Evolutionary conservation across 2,888 invertebrate species (phyloP), one percentile per base, ranked within the genome.

Genomic region (Agrochola macilenta): DNA sequence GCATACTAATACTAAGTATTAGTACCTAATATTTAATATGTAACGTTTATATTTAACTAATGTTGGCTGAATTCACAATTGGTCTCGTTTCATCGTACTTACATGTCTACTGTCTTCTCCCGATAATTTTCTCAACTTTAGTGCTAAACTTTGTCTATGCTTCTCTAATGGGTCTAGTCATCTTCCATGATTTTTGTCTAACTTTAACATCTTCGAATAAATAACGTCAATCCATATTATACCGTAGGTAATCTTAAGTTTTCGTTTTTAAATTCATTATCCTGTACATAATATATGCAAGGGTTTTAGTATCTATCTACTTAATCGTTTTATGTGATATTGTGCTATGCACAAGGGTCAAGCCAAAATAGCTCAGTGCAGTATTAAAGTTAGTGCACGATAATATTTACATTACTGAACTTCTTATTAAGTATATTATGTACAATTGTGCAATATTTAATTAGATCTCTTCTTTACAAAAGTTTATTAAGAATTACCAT

Each of bases 331-430:
- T 39, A 74, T 52, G 52, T 74, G 74, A 80, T 69, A 78, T 78
- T 72, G 86, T 87, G 86, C 86, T 87, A 76, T 75, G 87, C 88
- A 86, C 88, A 74, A 77, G 58, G 70, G 58, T 71, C 65, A 66
- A 79, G 43, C 69, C 58, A 74, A n/a, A 74, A 57, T 49, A 74
- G 58, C 72, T 69, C 17, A 30, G 76, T 86, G 83, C 79, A 74
- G 54, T 68, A 43, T 54, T 65, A 63, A 78, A 72, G 43, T 72
- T 26, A 70, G 83, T 86, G 83, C 81, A 69, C 54, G 17, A 69
- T 76, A 46, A 54, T 81, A 86, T 83, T 66, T 79, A 87, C 81
- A 87, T 70, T 52, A 49, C 46, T 82, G 69, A 74, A 69, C 17
- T n/a, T 57, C 49, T 30, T 39, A 60, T 8, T 52, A 52, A 8